Base-by-base conservation (phyloP, 1,140 invertebrate genomes). In the Pygmarrhopalites habei region DNA sequence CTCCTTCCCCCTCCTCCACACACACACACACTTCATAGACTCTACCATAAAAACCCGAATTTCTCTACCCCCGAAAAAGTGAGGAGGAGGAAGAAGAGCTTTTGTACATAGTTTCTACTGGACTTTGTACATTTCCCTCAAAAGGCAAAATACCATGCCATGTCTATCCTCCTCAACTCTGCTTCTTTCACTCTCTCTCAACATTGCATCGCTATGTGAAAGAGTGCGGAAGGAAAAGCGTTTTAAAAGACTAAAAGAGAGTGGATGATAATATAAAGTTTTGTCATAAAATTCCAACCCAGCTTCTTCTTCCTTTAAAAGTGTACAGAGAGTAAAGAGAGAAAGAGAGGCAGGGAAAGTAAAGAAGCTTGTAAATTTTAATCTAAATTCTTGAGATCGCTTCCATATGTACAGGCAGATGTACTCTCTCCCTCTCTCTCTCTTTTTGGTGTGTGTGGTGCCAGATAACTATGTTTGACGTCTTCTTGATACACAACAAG, bases 361-460 rank as follows among this genome's bases (percentile, higher is more conserved):
- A 35, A 35, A 35, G 32, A 35, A 35, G 32, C 32, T 35, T 35
- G 32, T 35, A 35, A 35, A 35, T 47, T 47, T 47, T 47, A 47
- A 47, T 47, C 44, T 47, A 47, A 47, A 47, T 47, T 47, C 44
- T 47, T 47, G 44, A 47, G 44, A 47, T 47, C 44, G n/a, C 44
- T 10, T 21, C 7, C 4, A n/a, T 47, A 19, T 47, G 44, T 21
- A 19, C 23, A 47, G 4, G n/a, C 32, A 15, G 5, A 35, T 35
- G 15, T 35, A 35, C 32, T 7, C 5, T 35, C 5, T 35, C 5
- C 15, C 5, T 47, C 4, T 47, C n/a, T 47, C 4, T n/a, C 7
- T 47, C 7, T 47, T 5, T 47, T 5, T 47, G 44, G 7, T 47
- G n/a, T 47, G n/a, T 47, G 44, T 47, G 44, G 17, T 21, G 17